A percentile compares a stretch with the other conserved stretches of the same genome.
phyloP scores from a whole-genome alignment of 35 echinoderm and acorn worm genomes.

The Heliocidaris tuberculata region DNA sequence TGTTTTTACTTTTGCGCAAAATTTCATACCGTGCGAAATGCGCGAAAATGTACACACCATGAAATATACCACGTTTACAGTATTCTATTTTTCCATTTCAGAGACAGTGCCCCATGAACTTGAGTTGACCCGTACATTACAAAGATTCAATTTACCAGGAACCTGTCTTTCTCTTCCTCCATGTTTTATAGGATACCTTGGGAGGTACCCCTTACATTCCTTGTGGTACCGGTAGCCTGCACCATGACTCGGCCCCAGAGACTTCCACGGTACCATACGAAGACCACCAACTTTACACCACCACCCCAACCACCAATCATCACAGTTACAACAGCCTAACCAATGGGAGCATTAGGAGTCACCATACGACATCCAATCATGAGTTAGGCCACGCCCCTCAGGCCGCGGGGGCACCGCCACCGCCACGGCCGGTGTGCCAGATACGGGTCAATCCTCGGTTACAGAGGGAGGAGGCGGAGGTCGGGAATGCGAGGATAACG shows the following conservation, averaged over 20 bases:
- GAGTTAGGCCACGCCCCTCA: neutral
- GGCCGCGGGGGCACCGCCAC: neutral
- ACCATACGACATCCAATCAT: conserved; percentile 17
- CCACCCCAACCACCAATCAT: neutral
- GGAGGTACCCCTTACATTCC: conserved; percentile 35
- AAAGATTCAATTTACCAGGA: too few relatives aligned
- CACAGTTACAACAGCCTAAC: neutral
- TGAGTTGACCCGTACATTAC: too few relatives aligned
- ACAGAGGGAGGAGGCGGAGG: neutral
- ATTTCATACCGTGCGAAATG: too few relatives aligned
- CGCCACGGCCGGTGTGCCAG: conserved; percentile 33
- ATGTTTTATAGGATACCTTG: neutral
- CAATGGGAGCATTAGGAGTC: neutral
- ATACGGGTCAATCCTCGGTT: conserved; percentile 39
- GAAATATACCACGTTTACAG: too few relatives aligned
- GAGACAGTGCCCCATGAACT: too few relatives aligned
- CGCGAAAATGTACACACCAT: too few relatives aligned
- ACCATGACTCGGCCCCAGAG: conserved; percentile 34
- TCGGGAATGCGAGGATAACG: conserved; percentile 15
- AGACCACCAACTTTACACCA: neutral
- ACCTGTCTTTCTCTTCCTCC: neutral
- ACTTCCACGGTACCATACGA: neutral
- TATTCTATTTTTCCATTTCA: too few relatives aligned
- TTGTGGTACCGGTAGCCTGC: conserved; percentile 20
- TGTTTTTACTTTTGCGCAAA: too few relatives aligned